Percentiles rank a stretch among this genome's conserved stretches.
Evolutionary conservation across 2,113 vertebrate genomes (phyloP).

Genomic region (Pitta sordida): DNA sequence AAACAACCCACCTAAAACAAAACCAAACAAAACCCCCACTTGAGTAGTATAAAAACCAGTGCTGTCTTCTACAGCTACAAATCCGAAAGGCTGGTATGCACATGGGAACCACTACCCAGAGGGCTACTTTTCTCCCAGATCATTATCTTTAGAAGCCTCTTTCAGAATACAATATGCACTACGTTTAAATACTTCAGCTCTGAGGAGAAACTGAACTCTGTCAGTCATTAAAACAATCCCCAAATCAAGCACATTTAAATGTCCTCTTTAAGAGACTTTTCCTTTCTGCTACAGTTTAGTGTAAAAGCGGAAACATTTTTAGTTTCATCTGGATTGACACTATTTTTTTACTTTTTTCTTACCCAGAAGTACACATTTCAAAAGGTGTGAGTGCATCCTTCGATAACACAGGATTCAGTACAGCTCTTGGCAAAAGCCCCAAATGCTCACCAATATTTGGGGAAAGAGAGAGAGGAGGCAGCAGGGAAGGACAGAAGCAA

Average conservation of each 20-base stretch:
- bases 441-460: neutral
- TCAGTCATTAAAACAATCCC: neutral
- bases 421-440: neutral
- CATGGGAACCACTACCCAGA: neutral
- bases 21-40: neutral
- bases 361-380: neutral
- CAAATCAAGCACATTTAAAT: neutral
- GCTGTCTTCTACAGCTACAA: neutral
- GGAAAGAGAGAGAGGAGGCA: neutral
- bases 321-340: neutral
- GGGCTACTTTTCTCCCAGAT: neutral
- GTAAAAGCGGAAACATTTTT: neutral
- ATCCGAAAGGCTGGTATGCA: neutral
- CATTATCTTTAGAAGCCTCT: neutral
- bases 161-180: neutral
- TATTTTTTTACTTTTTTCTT: neutral
- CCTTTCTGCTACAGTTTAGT: neutral
- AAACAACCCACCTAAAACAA: no score
- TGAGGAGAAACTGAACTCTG: neutral
- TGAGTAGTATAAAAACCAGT: neutral
- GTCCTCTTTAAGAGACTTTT: neutral
- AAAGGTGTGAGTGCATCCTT: neutral
- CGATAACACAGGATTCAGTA: neutral
- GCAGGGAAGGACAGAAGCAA: neutral
- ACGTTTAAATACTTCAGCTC: neutral